Evolutionary conservation across 2,888 invertebrate genomes (phyloP), one percentile per base, ranked within the genome.

Genomic region (Clanis bilineata): DNA sequence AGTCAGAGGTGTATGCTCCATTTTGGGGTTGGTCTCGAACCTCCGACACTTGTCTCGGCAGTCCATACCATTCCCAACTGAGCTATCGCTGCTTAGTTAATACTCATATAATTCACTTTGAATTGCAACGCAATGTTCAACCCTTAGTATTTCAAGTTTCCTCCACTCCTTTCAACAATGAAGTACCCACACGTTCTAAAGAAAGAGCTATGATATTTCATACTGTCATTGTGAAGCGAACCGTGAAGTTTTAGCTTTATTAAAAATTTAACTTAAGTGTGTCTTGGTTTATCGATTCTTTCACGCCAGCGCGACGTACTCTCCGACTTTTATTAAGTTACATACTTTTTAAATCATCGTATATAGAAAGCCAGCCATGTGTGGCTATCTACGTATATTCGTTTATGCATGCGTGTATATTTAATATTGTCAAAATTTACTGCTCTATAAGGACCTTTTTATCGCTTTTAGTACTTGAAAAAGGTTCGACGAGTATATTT

Each of bases 131-230:
- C 3, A 32, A 15, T 25, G 4, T 9, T 18, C 28, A 12, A 3
- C 10, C 18, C 3, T 32, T 18, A 51, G 51, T 51, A 28, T 72
- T 72, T 70, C 67, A 62, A 75, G 73, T 76, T 74, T 72, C 71
- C 66, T 62, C 68, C 76, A 74, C 71, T 73, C 70, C 71, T 72
- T 64, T 71, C 68, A 66, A 67, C 36, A 73, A 75, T 74, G 69
- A 67, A 74, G 74, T 71, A 74, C 71, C 65, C 67, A 74, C 74
- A 70, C 70, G 74, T 73, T 67, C 65, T 75, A 67, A 73, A 76
- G 77, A 81, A 80, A 78, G 76, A 73, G 78, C 76, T 77, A 72
- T 80, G 74, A 83, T 85, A 83, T 86, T 82, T 84, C 79, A 84
- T 75, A 68, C 75, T 80, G 78, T 77, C 83, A 69, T 65, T 74